phyloP scores from a whole-genome alignment of 2,888 invertebrate genomes.

The Sinodicranocentrus sp. region DNA sequence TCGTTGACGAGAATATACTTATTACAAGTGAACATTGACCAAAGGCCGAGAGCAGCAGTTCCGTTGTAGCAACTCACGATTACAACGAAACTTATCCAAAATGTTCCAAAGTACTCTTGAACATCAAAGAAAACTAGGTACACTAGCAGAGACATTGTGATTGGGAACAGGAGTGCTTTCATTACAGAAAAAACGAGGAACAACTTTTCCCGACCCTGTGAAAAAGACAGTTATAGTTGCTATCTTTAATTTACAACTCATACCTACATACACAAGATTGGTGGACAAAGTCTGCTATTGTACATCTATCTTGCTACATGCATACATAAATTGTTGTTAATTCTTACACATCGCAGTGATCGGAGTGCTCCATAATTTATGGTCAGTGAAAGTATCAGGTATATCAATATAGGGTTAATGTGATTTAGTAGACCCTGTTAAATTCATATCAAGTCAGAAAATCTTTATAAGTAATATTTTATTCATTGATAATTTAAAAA shows the following conservation, averaged over 20 bases:
- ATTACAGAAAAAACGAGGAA: slow-evolving; percentile 44
- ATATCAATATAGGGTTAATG: slow-evolving; percentile 60
- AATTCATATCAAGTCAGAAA: not conserved
- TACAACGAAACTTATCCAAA: slow-evolving; percentile 63
- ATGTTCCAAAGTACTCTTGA: slow-evolving; percentile 64
- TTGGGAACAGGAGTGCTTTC: slow-evolving; percentile 54
- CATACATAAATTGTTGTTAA: too few relatives aligned
- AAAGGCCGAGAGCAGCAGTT: slow-evolving; percentile 59
- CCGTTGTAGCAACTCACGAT: slow-evolving; percentile 63
- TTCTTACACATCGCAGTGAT: slow-evolving; percentile 51
- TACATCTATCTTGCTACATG: too few relatives aligned
- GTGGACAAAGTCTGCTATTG: too few relatives aligned
- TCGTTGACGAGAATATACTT: slow-evolving; percentile 62
- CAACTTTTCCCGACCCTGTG: slow-evolving; percentile 49
- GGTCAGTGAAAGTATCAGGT: slow-evolving; percentile 60
- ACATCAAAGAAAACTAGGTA: slow-evolving; percentile 60
- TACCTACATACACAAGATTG: too few relatives aligned
- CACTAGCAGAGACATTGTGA: slow-evolving; percentile 40
- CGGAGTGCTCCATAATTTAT: slow-evolving; percentile 60
- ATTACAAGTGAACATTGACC: slow-evolving; percentile 64
- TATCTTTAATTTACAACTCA: too few relatives aligned
- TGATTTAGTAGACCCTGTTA: slow-evolving; percentile 54
- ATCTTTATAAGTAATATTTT: slow-evolving; percentile 1
- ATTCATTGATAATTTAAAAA: slow-evolving; percentile 1
- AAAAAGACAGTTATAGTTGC: too few relatives aligned